Base-by-base conservation (phyloP, 2,113 vertebrate species). In the Nanorana parkeri region DNA sequence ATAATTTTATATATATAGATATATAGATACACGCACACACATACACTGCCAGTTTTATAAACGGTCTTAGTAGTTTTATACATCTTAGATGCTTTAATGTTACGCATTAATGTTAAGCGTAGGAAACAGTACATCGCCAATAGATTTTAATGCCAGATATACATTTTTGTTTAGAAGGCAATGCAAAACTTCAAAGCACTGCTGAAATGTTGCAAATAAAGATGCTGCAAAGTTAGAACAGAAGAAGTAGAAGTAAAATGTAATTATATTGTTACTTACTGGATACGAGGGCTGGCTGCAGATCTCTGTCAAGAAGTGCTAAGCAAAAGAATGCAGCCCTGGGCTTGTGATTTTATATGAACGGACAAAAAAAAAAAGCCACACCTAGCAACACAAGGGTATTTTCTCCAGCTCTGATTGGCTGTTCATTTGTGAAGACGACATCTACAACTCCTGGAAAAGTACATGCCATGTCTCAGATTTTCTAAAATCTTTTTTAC, bases 381-480 rank as follows among this genome's bases (percentile, higher is more conserved):
- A 75, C 80, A 82, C 80, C 80, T 82, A 82, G 71, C 80, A 82
- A 82, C 71, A 10, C 13, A 32, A 66, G 60, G 29, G 32, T 67
- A 66, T 67, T 65, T 58, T n/a, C 28, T 75, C 15, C 24, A 24
- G 26, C 51, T 17, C n/a, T 20, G 28, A 82, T 58, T 82, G 80
- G 80, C 6, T 67, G 41, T 19, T 21, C 21, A 13, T 13, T 66
- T 26, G 69, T 66, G 60, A 74, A 23, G 61, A 67, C 7, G 61
- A 58, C 63, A 65, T 60, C 10, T 52, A 47, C 23, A 24, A 21
- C 65, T 80, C 32, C 28, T 55, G 19, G 23, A 1, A 3, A 79
- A 41, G 0, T 41, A 23, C 68, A 68, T 17, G 29, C 16, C 24
- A 23, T 60, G 26, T 41, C 41, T 47, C 1, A 47, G 41, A 3